Percentiles rank a stretch among this genome's conserved stretches.
Evolutionary conservation across 2,113 vertebrate species (phyloP).

Genomic region (Daubentonia madagascariensis): DNA sequence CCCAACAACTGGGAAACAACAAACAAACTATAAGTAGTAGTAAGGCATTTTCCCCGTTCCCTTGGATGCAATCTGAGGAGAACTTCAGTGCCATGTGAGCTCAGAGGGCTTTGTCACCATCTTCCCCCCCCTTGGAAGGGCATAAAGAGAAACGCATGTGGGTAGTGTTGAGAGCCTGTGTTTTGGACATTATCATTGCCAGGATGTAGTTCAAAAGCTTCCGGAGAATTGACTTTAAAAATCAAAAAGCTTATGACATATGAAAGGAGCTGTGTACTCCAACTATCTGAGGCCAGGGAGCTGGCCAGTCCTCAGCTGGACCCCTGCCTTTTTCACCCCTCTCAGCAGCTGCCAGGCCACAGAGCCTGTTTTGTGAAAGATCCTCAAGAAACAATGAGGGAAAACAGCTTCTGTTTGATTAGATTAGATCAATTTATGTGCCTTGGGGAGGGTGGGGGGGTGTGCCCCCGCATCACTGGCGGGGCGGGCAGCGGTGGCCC

Average conservation of each 20-base stretch:
- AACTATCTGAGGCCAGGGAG: conserved; percentile 27
- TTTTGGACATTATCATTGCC: conserved; percentile 19
- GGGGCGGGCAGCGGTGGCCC: not conserved
- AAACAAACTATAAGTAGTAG: not conserved
- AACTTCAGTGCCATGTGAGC: not conserved
- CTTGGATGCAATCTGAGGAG: not conserved
- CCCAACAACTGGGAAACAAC: not conserved
- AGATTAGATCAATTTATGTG: conserved; percentile 75
- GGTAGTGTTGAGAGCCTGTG: conserved; percentile 26
- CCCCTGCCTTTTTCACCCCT: conserved; percentile 33
- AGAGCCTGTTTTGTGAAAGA: conserved; percentile 69
- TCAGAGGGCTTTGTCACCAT: not conserved
- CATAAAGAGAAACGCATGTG: not conserved
- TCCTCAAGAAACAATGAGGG: conserved; percentile 71
- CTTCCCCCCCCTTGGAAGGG: not conserved
- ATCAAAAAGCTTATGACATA: not conserved
- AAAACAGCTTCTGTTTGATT: conserved; percentile 74
- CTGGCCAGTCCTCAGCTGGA: conserved; percentile 44
- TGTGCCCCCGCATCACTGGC: not conserved
- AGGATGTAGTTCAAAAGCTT: conserved; percentile 58
- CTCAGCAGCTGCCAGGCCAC: conserved; percentile 65
- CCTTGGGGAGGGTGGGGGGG: conserved; percentile 44
- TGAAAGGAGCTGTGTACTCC: not conserved
- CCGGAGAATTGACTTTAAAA: conserved; percentile 58
- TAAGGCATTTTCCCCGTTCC: not conserved